A percentile compares a stretch with the other conserved stretches of the same genome.
Conservation (phyloP, 1,140 invertebrate genomes). For the Drosophila nikananu region DNA sequence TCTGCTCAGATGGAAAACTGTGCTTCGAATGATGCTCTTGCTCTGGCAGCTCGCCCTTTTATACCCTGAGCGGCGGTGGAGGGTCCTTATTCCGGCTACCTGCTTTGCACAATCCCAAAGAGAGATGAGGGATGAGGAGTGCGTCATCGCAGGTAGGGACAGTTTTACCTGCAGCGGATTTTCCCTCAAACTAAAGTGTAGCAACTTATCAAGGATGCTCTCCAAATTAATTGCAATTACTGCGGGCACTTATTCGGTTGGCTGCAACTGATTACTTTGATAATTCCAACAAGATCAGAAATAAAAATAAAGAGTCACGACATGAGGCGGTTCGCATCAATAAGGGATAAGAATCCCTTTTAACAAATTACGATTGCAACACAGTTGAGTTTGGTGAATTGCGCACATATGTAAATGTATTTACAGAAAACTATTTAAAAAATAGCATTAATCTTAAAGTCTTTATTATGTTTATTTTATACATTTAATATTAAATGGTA, state of each 20-base stretch:
- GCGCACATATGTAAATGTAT: background rate
- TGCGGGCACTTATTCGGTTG: conserved; percentile 19
- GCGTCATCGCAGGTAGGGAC: conserved; percentile 36
- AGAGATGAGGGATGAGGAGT: conserved; percentile 16
- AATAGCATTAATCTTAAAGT: no score
- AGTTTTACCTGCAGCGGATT: conserved; percentile 25
- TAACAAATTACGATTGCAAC: conserved; percentile 21
- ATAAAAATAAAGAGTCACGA: conserved; percentile 25
- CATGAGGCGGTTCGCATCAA: conserved; percentile 5
- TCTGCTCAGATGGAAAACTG: conserved; percentile 47
- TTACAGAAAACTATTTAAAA: background rate
- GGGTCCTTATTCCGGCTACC: conserved; percentile 16
- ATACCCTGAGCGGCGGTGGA: conserved; percentile 39
- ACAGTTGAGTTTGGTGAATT: background rate
- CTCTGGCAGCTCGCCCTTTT: conserved; percentile 32
- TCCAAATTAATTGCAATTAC: conserved; percentile 48
- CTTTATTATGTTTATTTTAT: background rate
- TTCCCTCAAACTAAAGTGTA: conserved; percentile 14
- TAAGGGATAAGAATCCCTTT: conserved; percentile 18
- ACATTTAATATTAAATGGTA: accelerated
- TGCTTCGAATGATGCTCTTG: conserved; percentile 54
- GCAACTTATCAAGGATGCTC: conserved; percentile 21
- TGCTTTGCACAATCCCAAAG: background rate
- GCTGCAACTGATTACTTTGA: conserved; percentile 26
- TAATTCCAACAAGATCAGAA: conserved; percentile 23